Base-by-base conservation (phyloP, 2,113 vertebrate genomes). In the Panurus biarmicus region DNA sequence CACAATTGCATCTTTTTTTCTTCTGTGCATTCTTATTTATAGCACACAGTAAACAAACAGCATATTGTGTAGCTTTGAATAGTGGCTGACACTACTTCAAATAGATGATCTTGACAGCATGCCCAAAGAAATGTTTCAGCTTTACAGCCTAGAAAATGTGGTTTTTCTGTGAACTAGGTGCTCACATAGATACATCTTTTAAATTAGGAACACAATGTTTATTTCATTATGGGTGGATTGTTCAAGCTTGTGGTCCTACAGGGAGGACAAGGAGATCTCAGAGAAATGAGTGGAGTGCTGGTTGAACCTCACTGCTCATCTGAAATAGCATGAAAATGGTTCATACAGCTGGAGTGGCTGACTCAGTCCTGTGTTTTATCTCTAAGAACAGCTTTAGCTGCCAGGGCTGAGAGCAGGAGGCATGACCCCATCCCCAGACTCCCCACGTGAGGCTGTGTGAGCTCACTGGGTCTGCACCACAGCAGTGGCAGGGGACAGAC, bases 101-200 rank as follows among this genome's bases (percentile, higher is more conserved):
- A 95, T 3, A 94, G 84, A 91, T 85, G 78, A 82, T 93, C 54
- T 93, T 94, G 91, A 94, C 93, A 94, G 81, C 70, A 57, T 64
- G 92, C 73, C 78, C 70, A 91, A 79, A 79, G 84, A 56, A 90
- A 75, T 75, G 66, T 76, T 90, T 92, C 85, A 84, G 64, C 88
- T 93, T 58, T 83, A 44, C 48, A 89, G 73, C 42, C 60, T 70
- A 62, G 44, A 93, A 93, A 95, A 90, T 74, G 20, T n/a, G 23
- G 14, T 80, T 50, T 40, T 87, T 86, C 84, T 89, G 44, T 77
- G 44, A 88, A 74, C 36, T 80, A 75, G 95, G 75, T 38, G 65
- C 67, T 87, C 85, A 18, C 48, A 45, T 53, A 62, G 60, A 75
- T 58, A 40, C 2, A 4, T 15, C 17, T 79, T 94, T 71, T 5